Base-by-base conservation (phyloP, 2,797 vertebrate genomes). In the Eleutherodactylus coqui region DNA sequence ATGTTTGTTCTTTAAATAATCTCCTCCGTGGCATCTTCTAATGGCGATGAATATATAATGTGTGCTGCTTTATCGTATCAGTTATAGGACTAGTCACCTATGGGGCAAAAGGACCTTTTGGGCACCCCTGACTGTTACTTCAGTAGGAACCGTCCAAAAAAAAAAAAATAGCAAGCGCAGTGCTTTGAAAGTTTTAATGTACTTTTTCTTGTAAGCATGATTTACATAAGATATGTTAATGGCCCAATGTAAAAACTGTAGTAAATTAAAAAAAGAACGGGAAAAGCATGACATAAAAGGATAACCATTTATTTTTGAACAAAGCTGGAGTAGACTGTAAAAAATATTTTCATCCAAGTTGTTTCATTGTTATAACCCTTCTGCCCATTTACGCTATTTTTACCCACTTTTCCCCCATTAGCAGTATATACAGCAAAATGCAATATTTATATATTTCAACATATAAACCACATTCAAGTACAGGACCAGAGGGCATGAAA, bases 401-500 rank as follows among this genome's bases (percentile, higher is more conserved):
- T 62, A 38, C n/a, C 60, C 43, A n/a, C 49, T 81, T 51, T 62
- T 29, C n/a, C 60, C 43, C 34, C 49, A 21, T 8, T 53, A 87
- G 86, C 82, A 45, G 78, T 87, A 87, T 87, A 87, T 87, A 87
- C 86, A 87, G 86, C 86, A 84, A 17, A 53, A 43, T 70, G 55
- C 79, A 80, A 78, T 84, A 79, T 80, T 80, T 75, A 41, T 64
- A 62, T 41, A 19, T 76, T 75, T 75, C 36, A 47, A 84, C 81
- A 83, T 72, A 86, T 60, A 69, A 73, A 83, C 81, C 79, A 84
- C 69, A 84, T 87, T 87, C 82, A 84, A 84, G 84, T 83, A 14
- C 34, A 84, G 84, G 70, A 8, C 27, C 72, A 38, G 19, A 34
- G 55, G 58, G 49, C 55, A 43, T 32, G 32, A 47, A 41, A 81